Conservation (phyloP, 1,140 invertebrate species). For the Drosophila jambulina region DNA sequence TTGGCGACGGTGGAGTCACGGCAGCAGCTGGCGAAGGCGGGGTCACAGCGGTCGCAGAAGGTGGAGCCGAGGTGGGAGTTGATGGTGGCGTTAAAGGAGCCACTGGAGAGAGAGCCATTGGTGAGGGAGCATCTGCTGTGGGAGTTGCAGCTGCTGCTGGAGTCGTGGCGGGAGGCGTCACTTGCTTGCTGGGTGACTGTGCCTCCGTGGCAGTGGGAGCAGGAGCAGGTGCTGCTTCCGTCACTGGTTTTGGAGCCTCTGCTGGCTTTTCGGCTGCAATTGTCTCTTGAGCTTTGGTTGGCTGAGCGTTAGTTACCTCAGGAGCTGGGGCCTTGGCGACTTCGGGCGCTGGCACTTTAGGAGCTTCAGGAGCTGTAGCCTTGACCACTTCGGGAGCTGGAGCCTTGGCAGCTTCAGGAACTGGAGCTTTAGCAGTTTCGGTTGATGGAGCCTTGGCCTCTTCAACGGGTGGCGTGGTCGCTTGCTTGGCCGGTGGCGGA, state of each 20-base stretch:
- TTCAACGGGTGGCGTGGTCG: slow-evolving; percentile 19
- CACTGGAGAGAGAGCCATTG: slow-evolving; percentile 11
- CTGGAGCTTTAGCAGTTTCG: neutral
- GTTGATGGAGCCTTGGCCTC: neutral
- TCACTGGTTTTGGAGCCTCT: neutral
- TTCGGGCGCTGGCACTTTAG: neutral
- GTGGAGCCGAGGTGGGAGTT: slow-evolving; percentile 24
- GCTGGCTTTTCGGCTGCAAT: neutral
- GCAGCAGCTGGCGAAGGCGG: slow-evolving; percentile 24
- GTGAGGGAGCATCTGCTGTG: slow-evolving; percentile 6
- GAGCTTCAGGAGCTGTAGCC: neutral
- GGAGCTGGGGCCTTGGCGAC: neutral
- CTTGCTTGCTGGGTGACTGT: slow-evolving; percentile 6
- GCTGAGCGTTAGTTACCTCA: neutral
- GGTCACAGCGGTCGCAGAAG: slow-evolving; percentile 27
- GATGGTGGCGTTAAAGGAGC: slow-evolving; percentile 28
- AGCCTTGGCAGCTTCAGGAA: neutral
- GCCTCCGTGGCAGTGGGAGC: slow-evolving; percentile 4
- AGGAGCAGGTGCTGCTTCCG: neutral
- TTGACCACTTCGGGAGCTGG: neutral
- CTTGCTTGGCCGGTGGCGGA: slow-evolving; percentile 22
- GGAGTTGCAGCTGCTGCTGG: slow-evolving; percentile 3
- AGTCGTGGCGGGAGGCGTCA: slow-evolving; percentile 7
- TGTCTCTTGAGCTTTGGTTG: neutral
- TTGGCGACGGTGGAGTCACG: slow-evolving; percentile 16